Percentiles rank a stretch among this genome's conserved stretches.
phyloP scores from a whole-genome alignment of 1,140 invertebrate genomes.

The Steinernema feltiae region DNA sequence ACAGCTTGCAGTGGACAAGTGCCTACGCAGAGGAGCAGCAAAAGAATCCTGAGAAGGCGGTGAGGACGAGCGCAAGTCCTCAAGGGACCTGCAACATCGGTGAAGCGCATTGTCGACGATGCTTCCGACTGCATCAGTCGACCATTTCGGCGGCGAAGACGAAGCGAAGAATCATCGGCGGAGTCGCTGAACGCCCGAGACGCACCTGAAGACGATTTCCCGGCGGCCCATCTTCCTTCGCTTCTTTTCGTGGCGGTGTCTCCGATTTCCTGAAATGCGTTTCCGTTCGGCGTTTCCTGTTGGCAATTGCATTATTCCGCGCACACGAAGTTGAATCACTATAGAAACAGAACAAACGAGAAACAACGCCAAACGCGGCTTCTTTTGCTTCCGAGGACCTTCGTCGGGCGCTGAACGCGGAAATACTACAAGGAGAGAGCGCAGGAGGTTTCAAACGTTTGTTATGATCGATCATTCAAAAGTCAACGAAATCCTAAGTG shows the following conservation, averaged over 20 bases:
- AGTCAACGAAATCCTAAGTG: neutral
- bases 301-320: neutral
- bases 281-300: neutral
- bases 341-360: neutral
- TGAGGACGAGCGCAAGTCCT: neutral
- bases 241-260: neutral
- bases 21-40: neutral
- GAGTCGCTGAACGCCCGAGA: neutral
- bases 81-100: neutral
- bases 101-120: neutral
- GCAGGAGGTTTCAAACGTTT: neutral
- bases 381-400: neutral
- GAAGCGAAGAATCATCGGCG: neutral
- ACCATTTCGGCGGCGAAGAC: neutral
- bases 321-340: neutral
- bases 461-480: neutral
- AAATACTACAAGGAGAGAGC: neutral
- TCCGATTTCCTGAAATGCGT: conserved; percentile 6
- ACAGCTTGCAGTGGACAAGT: conserved; percentile 20
- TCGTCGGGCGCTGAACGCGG: too few species aligned
- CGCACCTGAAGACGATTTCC: neutral
- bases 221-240: neutral
- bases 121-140: neutral
- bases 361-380: neutral
- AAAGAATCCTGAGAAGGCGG: neutral